Base-by-base conservation (phyloP, 2,888 invertebrate genomes). In the Brachypterus glaber region DNA sequence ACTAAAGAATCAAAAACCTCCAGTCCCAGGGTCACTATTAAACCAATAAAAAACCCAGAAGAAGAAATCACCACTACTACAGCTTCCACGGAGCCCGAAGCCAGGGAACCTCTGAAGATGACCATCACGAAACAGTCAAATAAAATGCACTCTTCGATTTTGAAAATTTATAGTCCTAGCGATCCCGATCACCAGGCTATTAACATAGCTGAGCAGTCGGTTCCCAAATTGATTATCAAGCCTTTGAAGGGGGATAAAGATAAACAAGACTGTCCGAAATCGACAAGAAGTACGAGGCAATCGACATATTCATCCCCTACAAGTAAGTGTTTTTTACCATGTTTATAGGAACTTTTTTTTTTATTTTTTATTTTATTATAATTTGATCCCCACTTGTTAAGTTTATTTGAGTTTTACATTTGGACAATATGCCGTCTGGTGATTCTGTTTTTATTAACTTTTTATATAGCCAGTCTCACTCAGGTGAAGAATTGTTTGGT, bases 1-100 rank as follows among this genome's bases (percentile, higher is more conserved):
- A 48, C 48, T 2, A 54, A 56, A 11, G 53, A 49, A 40, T 54
- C 55, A 27, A 52, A 53, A 40, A 37, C 45, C 1, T 57, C 52
- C 37, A 58, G 58, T 40, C 64, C 66, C 16, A 68, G 67, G 57
- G 53, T 64, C 26, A 67, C 59, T 29, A 66, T 67, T 35, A 68
- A 69, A 51, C 64, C 66, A 15, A 55, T 62, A 37, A 57, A 51
- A 49, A 51, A 51, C 18, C 54, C 55, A 7, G 53, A 53, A 18
- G 54, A 52, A 30, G 55, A 57, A 42, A 49, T 52, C 3, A 53
- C 49, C 29, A 54, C 51, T 3, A 52, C 50, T 8, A 46, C 42
- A 15, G 39, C 35, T 17, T 18, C 38, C 7, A 38, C 46, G 8
- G 52, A 53, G 15, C 21, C 41, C 3, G 55, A 59, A 37, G 46